Percentiles rank a stretch among this genome's conserved stretches.
phyloP scores from a whole-genome alignment of 2,888 invertebrate genomes.

The Apotomis betuletana region DNA sequence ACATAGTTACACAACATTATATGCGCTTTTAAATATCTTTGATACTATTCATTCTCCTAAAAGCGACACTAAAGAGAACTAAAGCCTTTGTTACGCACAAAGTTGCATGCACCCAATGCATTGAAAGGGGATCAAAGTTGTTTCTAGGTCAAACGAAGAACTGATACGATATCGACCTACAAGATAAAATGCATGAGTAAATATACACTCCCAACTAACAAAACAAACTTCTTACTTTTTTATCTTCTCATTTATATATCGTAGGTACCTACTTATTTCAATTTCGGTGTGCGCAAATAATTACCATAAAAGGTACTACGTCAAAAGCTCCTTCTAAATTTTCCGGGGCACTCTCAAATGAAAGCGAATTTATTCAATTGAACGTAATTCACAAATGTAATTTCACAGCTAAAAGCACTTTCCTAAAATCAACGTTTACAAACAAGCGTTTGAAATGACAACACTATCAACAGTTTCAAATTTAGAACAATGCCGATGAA shows the following conservation, averaged over 20 bases:
- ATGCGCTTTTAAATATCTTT: too few relatives aligned
- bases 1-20: too few relatives aligned
- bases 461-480: constrained; percentile 39
- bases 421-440: constrained; percentile 11
- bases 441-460: constrained; percentile 18
- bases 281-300: not conserved
- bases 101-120: constrained; percentile 14
- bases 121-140: constrained; percentile 18
- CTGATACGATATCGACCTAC: constrained; percentile 21
- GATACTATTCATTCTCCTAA: too few relatives aligned
- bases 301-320: not conserved
- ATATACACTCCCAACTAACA: not conserved
- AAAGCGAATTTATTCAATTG: not conserved
- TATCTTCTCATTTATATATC: too few relatives aligned
- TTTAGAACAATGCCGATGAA: constrained; percentile 37
- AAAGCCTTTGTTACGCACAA: constrained; percentile 14
- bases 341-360: not conserved
- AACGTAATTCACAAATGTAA: not conserved
- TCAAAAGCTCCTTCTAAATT: not conserved
- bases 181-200: constrained; percentile 11
- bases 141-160: constrained; percentile 24
- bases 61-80: constrained; percentile 3
- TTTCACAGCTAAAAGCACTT: not conserved
- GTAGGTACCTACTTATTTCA: not conserved
- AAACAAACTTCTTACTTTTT: too few relatives aligned